A percentile compares a stretch with the other conserved stretches of the same genome.
Conservation (phyloP, 1,140 invertebrate species). For the Bombus ignitus region DNA sequence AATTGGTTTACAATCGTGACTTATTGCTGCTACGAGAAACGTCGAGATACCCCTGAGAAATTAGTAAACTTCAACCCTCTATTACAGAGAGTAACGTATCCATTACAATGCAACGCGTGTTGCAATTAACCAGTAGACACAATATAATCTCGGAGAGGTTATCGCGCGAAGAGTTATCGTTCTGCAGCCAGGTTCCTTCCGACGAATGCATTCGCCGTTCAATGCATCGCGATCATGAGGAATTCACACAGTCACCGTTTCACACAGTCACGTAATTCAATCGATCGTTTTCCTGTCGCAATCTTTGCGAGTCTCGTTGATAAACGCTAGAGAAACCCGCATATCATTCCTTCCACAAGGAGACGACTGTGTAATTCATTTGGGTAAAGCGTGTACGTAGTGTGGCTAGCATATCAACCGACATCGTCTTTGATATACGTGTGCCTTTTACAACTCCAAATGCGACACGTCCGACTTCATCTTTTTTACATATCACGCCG, state of each 20-base stretch:
- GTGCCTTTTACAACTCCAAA: slow-evolving; percentile 31
- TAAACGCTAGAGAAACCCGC: slow-evolving; percentile 15
- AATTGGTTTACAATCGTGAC: not conserved
- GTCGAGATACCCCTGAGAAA: slow-evolving; percentile 1
- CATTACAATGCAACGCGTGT: not conserved
- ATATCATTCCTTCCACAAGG: not conserved
- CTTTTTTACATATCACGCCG: slow-evolving; percentile 39
- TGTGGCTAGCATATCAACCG: not conserved
- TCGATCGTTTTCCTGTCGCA: slow-evolving; percentile 10
- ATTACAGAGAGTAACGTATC: not conserved
- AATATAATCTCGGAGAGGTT: not conserved
- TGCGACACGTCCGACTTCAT: slow-evolving; percentile 36
- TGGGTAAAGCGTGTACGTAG: not conserved
- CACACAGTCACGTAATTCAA: not conserved
- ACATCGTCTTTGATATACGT: slow-evolving; percentile 34
- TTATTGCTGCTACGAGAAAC: not conserved
- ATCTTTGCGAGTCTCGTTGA: slow-evolving; percentile 13
- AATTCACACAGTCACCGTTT: slow-evolving; percentile 11
- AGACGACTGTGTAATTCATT: not conserved
- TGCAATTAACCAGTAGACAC: not conserved
- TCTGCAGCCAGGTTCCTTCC: not conserved
- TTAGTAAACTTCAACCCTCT: slow-evolving; percentile 10
- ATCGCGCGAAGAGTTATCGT: not conserved
- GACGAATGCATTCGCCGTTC: not conserved
- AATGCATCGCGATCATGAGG: not conserved